Conservation (phyloP, 2,888 invertebrate species). For the Pristionchus entomophagus region DNA sequence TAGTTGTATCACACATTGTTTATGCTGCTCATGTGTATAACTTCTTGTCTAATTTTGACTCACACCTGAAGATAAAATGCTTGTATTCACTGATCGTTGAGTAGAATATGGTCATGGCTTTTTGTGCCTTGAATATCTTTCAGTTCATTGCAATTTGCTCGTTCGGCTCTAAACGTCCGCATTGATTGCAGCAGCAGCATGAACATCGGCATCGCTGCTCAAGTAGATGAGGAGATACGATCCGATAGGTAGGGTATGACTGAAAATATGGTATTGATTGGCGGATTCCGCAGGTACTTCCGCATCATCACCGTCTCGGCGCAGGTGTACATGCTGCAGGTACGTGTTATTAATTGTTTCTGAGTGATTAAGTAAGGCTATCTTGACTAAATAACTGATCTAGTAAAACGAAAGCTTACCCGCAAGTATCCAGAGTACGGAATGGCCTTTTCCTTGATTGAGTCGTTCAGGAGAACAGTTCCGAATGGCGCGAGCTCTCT, state of each 20-base stretch:
- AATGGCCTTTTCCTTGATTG: no score
- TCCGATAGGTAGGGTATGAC: slow-evolving; percentile 44
- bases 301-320: slow-evolving; percentile 39
- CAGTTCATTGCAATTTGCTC: neutral
- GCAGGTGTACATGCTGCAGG: slow-evolving; percentile 44
- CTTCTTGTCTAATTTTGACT: neutral
- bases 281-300: no score
- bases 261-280: no score
- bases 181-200: slow-evolving; percentile 23
- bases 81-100: neutral
- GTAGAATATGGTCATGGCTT: neutral
- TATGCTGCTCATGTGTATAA: neutral
- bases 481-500: slow-evolving; percentile 44
- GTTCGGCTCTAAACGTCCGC: no score
- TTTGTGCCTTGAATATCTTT: neutral
- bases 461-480: slow-evolving; percentile 39
- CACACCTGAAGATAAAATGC: neutral
- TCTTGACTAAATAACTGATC: no score
- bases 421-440: no score
- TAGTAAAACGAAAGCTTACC: no score
- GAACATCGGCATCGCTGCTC: slow-evolving; percentile 42
- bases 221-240: slow-evolving; percentile 41
- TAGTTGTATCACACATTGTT: neutral
- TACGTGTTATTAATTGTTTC: neutral
- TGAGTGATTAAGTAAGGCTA: neutral